These are phyloP conservation scores for Eriosoma lanigerum DNA, from an alignment of 1,140 invertebrate species.

Conservation along the genomic window DNA sequence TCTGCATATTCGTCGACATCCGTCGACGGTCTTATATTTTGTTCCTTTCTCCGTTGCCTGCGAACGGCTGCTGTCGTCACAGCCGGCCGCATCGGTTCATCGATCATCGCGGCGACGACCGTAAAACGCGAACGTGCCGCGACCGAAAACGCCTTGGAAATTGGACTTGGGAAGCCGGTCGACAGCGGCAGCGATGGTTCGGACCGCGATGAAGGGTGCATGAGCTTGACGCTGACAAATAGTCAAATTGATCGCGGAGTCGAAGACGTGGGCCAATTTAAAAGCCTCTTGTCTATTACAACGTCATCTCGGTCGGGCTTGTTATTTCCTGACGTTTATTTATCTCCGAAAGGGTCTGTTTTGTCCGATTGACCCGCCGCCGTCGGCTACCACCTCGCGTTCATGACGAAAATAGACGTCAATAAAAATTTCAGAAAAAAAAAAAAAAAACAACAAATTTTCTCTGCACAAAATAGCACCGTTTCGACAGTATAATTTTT, in stretches of 20 bases:
- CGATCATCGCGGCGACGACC: background rate
- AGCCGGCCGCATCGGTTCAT: no score
- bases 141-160: background rate
- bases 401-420: no score
- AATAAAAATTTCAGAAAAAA: no score
- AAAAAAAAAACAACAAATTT: no score
- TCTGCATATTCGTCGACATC: constrained; percentile 13
- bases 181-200: background rate
- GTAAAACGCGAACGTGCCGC: background rate
- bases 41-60: background rate
- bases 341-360: background rate
- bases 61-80: background rate
- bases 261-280: constrained; percentile 37
- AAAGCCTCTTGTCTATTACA: constrained; percentile 28
- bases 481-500: no score
- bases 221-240: constrained; percentile 48
- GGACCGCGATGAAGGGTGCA: constrained; percentile 9
- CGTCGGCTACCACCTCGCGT: background rate
- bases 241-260: constrained; percentile 39
- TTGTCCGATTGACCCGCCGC: background rate
- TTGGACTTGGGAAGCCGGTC: background rate
- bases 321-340: constrained; percentile 40
- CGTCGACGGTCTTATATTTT: background rate
- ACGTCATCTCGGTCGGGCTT: background rate
- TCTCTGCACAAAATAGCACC: no score